A percentile compares a stretch with the other conserved stretches of the same genome.
These are phyloP conservation scores for Dolichomitus sp. DNA, from an alignment of 2,888 invertebrate species.

Conservation along the genomic window DNA sequence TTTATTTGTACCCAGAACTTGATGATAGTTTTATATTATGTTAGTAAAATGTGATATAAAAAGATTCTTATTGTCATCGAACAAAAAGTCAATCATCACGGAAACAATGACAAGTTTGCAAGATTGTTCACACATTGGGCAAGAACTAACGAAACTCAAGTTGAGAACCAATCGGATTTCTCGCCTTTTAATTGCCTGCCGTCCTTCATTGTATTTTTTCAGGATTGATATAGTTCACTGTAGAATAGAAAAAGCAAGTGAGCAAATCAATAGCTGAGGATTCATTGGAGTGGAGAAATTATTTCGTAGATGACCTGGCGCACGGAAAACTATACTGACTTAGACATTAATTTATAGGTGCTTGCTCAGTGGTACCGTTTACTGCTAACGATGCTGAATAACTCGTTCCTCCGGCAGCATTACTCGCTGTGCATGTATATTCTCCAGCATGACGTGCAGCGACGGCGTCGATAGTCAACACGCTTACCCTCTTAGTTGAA, in stretches of 20 bases:
- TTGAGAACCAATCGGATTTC: neutral
- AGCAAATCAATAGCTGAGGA: slow-evolving; percentile 14
- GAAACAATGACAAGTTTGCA: too few relatives aligned
- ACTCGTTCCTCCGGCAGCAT: slow-evolving; percentile 86
- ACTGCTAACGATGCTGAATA: slow-evolving; percentile 86
- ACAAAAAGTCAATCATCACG: too few relatives aligned
- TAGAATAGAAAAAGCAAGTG: neutral
- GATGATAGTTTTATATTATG: too few relatives aligned
- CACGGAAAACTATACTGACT: slow-evolving; percentile 2
- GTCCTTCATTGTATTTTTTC: neutral
- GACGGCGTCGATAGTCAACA: slow-evolving; percentile 88
- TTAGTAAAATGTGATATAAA: too few relatives aligned
- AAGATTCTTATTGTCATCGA: too few relatives aligned
- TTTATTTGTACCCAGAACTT: too few relatives aligned
- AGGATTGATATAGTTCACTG: neutral
- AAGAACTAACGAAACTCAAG: neutral
- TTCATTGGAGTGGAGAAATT: slow-evolving; percentile 27
- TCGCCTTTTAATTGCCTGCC: neutral
- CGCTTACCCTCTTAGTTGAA: slow-evolving; percentile 87
- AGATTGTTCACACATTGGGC: neutral
- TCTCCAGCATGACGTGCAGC: slow-evolving; percentile 87
- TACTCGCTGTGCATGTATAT: slow-evolving; percentile 88
- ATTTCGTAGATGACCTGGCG: slow-evolving; percentile 57
- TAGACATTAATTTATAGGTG: slow-evolving; percentile 20
- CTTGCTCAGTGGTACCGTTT: slow-evolving; percentile 85